These are phyloP conservation scores for Catharus bicknelli DNA, from an alignment of 2,113 vertebrate species.

Conservation along the genomic window DNA sequence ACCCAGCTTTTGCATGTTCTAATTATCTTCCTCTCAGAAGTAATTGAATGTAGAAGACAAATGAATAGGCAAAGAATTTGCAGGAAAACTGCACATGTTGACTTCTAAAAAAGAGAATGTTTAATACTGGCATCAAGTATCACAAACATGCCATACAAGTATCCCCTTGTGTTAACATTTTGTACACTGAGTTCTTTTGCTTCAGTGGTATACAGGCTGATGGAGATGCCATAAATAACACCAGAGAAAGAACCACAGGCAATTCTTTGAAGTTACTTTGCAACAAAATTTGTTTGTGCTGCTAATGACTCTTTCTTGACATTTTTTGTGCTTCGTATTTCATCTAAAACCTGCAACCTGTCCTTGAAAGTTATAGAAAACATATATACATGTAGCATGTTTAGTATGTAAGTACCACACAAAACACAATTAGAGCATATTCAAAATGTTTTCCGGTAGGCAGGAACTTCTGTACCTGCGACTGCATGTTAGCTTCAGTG, in stretches of 20 bases:
- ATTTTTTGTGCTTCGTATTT: not conserved
- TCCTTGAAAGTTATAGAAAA: not conserved
- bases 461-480: not conserved
- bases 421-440: not conserved
- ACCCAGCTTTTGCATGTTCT: not conserved
- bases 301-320: not conserved
- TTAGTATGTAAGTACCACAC: not conserved
- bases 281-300: constrained; percentile 3
- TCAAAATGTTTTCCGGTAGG: not conserved
- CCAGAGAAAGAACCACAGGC: not conserved
- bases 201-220: not conserved
- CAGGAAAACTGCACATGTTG: not conserved
- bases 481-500: not conserved
- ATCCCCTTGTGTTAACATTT: constrained; percentile 8
- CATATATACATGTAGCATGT: not conserved
- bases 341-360: not conserved
- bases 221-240: constrained; percentile 11
- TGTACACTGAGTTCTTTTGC: not conserved
- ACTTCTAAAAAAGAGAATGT: constrained; percentile 8
- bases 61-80: not conserved
- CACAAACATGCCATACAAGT: not conserved
- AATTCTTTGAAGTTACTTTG: constrained; percentile 25
- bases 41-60: not conserved
- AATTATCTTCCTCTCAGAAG: not conserved
- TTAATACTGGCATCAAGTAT: constrained; percentile 3